phyloP scores from a whole-genome alignment of 2,888 invertebrate species.

The Hesperia comma region DNA sequence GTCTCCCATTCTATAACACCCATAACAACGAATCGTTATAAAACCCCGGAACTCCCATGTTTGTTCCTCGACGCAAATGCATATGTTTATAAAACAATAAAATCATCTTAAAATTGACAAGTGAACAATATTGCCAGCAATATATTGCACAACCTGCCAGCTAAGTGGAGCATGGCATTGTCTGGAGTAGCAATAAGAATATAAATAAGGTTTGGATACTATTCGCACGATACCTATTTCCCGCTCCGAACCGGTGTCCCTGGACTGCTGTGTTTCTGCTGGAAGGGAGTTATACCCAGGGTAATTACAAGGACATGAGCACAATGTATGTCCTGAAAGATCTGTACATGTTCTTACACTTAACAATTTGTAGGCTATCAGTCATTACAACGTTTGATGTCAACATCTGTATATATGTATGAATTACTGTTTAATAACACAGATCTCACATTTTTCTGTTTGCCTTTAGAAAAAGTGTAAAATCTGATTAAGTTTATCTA shows the following conservation, averaged over 20 bases:
- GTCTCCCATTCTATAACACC: no score
- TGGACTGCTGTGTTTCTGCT: constrained; percentile 36
- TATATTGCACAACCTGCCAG: constrained; percentile 28
- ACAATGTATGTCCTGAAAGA: constrained; percentile 18
- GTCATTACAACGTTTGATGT: no score
- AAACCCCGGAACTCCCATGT: not conserved
- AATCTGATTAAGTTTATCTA: no score
- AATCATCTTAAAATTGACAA: not conserved
- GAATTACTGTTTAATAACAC: no score
- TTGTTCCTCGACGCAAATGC: not conserved
- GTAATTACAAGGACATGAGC: constrained; percentile 34
- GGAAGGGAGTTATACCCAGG: constrained; percentile 35
- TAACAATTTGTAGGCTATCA: not conserved
- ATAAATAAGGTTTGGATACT: constrained; percentile 17
- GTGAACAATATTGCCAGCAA: constrained; percentile 30
- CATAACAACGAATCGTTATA: no score
- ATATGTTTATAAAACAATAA: not conserved
- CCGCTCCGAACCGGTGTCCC: constrained; percentile 29
- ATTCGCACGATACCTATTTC: constrained; percentile 30
- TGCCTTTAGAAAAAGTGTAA: no score
- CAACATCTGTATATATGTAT: no score
- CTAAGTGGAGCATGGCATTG: constrained; percentile 21
- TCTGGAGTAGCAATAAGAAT: constrained; percentile 23
- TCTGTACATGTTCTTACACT: not conserved
- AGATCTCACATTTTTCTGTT: no score